Evolutionary conservation across 2,888 invertebrate species (phyloP).

Genomic region (Sinodicranocentrus sp.): DNA sequence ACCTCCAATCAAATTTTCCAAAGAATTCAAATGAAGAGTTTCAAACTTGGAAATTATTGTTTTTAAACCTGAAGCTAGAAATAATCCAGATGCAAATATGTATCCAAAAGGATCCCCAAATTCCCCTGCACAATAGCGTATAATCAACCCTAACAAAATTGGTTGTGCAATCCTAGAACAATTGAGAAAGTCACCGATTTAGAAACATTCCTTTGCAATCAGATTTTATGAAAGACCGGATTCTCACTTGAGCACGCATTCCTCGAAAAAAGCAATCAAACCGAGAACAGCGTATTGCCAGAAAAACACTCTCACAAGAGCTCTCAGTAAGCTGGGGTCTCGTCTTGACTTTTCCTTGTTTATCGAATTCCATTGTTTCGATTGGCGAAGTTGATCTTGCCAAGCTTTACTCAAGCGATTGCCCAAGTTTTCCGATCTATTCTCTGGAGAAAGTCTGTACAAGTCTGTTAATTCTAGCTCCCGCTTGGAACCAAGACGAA

Average conservation of each 20-base stretch:
- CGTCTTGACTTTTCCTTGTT: constrained; percentile 10
- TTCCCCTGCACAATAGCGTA: constrained; percentile 72
- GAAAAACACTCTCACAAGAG: constrained; percentile 67
- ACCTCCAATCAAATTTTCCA: too few relatives aligned
- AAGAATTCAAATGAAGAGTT: too few relatives aligned
- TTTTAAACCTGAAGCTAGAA: constrained; percentile 75
- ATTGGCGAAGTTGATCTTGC: constrained; percentile 51
- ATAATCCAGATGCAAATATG: constrained; percentile 78
- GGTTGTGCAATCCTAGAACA: constrained; percentile 76
- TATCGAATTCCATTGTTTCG: constrained; percentile 50
- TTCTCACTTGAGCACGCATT: constrained; percentile 70
- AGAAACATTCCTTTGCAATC: too few relatives aligned
- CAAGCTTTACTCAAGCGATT: constrained; percentile 81
- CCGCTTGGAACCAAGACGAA: constrained; percentile 86
- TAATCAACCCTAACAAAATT: constrained; percentile 72
- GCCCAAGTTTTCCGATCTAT: constrained; percentile 85
- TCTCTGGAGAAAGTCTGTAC: constrained; percentile 84
- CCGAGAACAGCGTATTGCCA: constrained; percentile 60
- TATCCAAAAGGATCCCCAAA: constrained; percentile 77
- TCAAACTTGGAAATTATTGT: too few relatives aligned
- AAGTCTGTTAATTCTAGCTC: constrained; percentile 87
- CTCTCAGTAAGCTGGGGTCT: constrained; percentile 55
- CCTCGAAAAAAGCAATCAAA: constrained; percentile 66
- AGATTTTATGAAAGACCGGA: too few relatives aligned
- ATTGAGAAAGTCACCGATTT: too few relatives aligned